phyloP scores from a whole-genome alignment of 2,797 vertebrate species.

The Enteromius unitaeniatus region DNA sequence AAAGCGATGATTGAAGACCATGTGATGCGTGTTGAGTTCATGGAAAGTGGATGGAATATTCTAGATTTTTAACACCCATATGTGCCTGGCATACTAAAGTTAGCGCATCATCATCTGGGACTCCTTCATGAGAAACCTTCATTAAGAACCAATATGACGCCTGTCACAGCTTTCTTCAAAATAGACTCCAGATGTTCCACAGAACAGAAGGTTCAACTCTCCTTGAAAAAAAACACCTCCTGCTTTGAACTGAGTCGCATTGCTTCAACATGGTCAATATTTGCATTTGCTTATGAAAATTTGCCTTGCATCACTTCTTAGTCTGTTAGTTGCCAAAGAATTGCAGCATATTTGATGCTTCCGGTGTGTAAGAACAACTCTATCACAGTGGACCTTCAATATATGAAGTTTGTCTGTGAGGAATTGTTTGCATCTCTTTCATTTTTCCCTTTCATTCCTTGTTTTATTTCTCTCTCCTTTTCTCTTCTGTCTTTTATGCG shows the following conservation, averaged over 20 bases:
- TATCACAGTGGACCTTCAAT: slow-evolving; percentile 20
- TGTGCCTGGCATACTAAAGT: background rate
- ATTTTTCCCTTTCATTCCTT: slow-evolving; percentile 60
- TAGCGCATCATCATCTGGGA: slow-evolving; percentile 7
- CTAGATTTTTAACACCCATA: slow-evolving; percentile 1
- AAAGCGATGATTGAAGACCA: slow-evolving; percentile 19
- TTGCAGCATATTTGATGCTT: slow-evolving; percentile 15
- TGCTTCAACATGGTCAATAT: background rate
- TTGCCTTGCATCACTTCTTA: background rate
- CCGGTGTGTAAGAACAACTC: background rate
- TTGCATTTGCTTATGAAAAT: background rate
- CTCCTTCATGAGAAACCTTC: slow-evolving; percentile 27
- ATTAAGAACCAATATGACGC: slow-evolving; percentile 28
- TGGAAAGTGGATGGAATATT: slow-evolving; percentile 14
- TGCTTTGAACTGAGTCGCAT: slow-evolving; percentile 40
- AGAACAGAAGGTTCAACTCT: slow-evolving; percentile 49
- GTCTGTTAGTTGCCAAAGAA: slow-evolving; percentile 8
- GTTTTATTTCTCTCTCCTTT: slow-evolving; percentile 54
- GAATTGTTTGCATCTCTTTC: slow-evolving; percentile 67
- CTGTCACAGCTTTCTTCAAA: background rate
- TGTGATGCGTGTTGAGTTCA: slow-evolving; percentile 12
- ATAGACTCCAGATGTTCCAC: slow-evolving; percentile 8
- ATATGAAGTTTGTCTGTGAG: slow-evolving; percentile 1
- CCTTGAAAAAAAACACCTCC: slow-evolving; percentile 47
- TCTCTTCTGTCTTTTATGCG: slow-evolving; percentile 61